Evolutionary conservation across 2,797 vertebrate species (phyloP).

Genomic region (Lagocephalus sceleratus): DNA sequence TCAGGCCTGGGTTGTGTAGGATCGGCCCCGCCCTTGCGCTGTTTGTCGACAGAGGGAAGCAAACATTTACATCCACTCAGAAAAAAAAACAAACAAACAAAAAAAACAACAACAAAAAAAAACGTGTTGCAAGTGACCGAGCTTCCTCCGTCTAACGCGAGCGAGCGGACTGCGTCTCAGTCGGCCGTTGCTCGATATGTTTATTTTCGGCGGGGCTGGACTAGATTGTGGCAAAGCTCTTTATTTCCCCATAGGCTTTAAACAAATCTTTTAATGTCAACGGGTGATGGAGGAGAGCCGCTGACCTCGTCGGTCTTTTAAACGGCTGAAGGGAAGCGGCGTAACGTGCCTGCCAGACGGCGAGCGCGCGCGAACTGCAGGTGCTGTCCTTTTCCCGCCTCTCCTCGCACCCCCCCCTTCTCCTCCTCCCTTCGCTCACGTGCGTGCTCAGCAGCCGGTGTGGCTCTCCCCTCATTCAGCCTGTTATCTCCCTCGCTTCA

Average conservation of each 20-base stretch:
- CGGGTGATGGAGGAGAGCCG: conserved; percentile 20
- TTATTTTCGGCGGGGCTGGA: no score
- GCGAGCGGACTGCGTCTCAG: neutral
- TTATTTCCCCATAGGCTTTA: conserved; percentile 14
- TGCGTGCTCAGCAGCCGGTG: conserved; percentile 18
- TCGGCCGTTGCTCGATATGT: conserved; percentile 1
- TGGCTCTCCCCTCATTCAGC: conserved; percentile 13
- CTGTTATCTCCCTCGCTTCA: conserved; percentile 7
- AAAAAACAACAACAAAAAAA: no score
- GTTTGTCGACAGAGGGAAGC: conserved; percentile 26
- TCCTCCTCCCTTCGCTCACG: conserved; percentile 13
- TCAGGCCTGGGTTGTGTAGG: conserved; percentile 13
- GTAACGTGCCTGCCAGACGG: conserved; percentile 16
- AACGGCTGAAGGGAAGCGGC: conserved; percentile 35
- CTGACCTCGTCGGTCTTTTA: conserved; percentile 53
- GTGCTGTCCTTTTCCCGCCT: conserved; percentile 17
- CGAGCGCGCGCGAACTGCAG: conserved; percentile 32
- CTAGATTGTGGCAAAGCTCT: neutral
- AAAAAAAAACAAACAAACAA: no score
- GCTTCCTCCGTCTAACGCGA: neutral
- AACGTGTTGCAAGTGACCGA: no score
- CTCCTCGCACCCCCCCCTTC: neutral
- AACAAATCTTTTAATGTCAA: conserved; percentile 31
- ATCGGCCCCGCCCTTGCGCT: conserved; percentile 6
- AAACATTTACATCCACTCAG: conserved; percentile 7